These are phyloP conservation scores for Drosophila kokeensis DNA, from an alignment of 2,888 invertebrate genomes.

Conservation along the genomic window DNA sequence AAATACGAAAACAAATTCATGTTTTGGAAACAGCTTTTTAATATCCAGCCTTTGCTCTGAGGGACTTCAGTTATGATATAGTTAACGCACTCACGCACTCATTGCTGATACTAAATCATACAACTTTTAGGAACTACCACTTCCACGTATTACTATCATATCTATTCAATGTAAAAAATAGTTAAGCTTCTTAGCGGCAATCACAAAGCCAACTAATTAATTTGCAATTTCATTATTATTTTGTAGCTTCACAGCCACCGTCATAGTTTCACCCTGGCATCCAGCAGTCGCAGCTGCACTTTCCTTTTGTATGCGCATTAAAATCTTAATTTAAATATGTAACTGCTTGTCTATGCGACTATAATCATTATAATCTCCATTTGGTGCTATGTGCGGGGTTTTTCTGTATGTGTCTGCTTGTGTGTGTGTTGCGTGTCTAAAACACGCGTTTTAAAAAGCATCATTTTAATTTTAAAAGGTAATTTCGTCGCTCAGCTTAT, in stretches of 20 bases:
- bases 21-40: background rate
- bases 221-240: slow-evolving; percentile 59
- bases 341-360: slow-evolving; percentile 73
- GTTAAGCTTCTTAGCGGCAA: slow-evolving; percentile 56
- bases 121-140: background rate
- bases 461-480: slow-evolving; percentile 81
- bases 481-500: slow-evolving; percentile 78
- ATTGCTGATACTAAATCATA: background rate
- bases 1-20: background rate
- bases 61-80: background rate
- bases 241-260: background rate
- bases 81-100: no score
- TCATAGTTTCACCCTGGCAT: no score
- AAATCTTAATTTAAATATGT: slow-evolving; percentile 79
- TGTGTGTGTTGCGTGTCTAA: slow-evolving; percentile 26
- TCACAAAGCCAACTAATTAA: slow-evolving; percentile 63
- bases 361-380: slow-evolving; percentile 63
- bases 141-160: background rate
- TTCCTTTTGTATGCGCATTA: slow-evolving; percentile 61
- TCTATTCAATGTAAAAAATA: background rate
- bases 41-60: background rate
- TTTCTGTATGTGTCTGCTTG: slow-evolving; percentile 20
- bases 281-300: slow-evolving; percentile 32
- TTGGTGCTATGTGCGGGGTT: slow-evolving; percentile 33
- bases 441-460: slow-evolving; percentile 43